Conservation (phyloP, 2,888 invertebrate species). For the Horisme vitalbata region DNA sequence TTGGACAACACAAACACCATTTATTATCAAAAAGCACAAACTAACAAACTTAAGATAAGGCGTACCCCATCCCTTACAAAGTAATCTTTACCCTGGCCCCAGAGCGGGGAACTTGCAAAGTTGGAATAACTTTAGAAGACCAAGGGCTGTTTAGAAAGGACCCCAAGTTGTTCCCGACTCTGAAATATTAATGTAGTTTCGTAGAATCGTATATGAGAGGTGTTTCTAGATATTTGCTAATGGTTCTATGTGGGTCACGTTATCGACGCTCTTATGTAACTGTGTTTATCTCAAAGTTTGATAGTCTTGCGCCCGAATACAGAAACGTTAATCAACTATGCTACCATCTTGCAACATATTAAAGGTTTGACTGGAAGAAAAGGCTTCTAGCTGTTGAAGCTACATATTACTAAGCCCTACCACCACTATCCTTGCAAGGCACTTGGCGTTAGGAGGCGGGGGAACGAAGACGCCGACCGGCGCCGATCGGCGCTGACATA, state of each 20-base stretch:
- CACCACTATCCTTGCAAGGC: too few relatives aligned
- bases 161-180: slow-evolving; percentile 65
- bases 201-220: slow-evolving; percentile 76
- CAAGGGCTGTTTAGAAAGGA: slow-evolving; percentile 83
- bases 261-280: slow-evolving; percentile 4
- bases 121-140: slow-evolving; percentile 82
- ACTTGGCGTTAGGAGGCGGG: too few relatives aligned
- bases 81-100: slow-evolving; percentile 74
- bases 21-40: slow-evolving; percentile 58
- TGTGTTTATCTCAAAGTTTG: not conserved
- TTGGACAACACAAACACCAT: slow-evolving; percentile 39
- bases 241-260: slow-evolving; percentile 32
- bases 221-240: slow-evolving; percentile 64
- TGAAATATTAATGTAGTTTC: slow-evolving; percentile 83
- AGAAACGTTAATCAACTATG: too few relatives aligned
- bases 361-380: too few relatives aligned
- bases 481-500: too few relatives aligned
- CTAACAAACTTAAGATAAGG: slow-evolving; percentile 69
- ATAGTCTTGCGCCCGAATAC: too few relatives aligned
- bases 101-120: slow-evolving; percentile 66
- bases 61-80: slow-evolving; percentile 58
- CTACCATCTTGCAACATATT: too few relatives aligned
- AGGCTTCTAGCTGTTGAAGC: too few relatives aligned
- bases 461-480: too few relatives aligned
- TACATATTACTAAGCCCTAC: too few relatives aligned